phyloP scores from a whole-genome alignment of 2,888 invertebrate genomes.

The Patella ulyssiponensis region DNA sequence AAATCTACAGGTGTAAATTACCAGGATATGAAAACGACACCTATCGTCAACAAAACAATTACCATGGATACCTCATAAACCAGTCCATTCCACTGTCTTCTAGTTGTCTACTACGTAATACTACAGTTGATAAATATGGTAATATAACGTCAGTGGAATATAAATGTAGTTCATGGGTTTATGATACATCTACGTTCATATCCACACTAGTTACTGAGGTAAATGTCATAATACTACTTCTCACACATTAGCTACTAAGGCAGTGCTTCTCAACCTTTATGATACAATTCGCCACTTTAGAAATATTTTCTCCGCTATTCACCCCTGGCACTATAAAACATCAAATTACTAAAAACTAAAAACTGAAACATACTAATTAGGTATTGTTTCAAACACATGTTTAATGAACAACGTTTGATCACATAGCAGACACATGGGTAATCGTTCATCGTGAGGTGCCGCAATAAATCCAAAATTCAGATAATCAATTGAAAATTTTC shows the following conservation, averaged over 20 bases:
- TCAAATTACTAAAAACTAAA: too few species aligned
- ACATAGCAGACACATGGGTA: too few species aligned
- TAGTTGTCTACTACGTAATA: not conserved
- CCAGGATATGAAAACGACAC: conserved; percentile 1
- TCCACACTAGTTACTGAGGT: not conserved
- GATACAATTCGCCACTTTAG: too few species aligned
- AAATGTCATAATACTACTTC: not conserved
- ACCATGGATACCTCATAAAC: not conserved
- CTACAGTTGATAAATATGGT: conserved; percentile 1
- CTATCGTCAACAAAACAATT: not conserved
- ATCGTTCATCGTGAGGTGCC: too few species aligned
- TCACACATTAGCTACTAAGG: not conserved
- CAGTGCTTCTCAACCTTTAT: too few species aligned
- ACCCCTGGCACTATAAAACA: too few species aligned
- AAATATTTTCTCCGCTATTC: too few species aligned
- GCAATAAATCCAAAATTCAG: too few species aligned
- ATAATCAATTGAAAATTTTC: too few species aligned
- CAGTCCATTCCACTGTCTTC: not conserved
- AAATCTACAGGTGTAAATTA: not conserved
- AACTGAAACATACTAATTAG: too few species aligned
- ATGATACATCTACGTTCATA: not conserved
- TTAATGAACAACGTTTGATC: too few species aligned
- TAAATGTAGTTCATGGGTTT: conserved; percentile 4
- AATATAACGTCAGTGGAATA: not conserved
- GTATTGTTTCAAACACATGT: too few species aligned